phyloP scores from a whole-genome alignment of 2,797 vertebrate species.

The Amazonetta brasiliensis region DNA sequence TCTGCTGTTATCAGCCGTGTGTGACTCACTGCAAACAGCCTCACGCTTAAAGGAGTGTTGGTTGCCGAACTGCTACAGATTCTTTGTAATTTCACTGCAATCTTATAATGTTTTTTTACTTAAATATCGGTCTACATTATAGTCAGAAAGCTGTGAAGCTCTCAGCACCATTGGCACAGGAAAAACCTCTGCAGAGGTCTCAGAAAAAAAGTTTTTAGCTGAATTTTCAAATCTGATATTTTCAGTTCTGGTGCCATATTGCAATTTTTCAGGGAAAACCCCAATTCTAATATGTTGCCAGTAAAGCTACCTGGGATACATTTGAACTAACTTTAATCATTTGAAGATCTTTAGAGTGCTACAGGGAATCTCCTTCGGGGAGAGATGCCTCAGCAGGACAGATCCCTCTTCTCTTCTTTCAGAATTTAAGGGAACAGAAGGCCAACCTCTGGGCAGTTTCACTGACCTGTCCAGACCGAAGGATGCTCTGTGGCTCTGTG shows the following conservation, averaged over 20 bases:
- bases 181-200: neutral
- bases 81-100: neutral
- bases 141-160: neutral
- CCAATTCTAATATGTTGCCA: neutral
- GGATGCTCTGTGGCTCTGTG: accelerated
- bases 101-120: neutral
- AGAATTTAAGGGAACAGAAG: neutral
- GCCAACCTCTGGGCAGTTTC: neutral
- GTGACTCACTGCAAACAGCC: neutral
- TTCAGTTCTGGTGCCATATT: neutral
- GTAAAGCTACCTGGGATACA: neutral
- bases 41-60: neutral
- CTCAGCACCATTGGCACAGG: neutral
- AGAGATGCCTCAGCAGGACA: neutral
- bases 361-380: neutral
- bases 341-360: neutral
- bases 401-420: neutral
- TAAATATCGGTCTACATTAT: neutral
- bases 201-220: neutral
- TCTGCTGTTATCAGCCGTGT: accelerated
- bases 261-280: neutral
- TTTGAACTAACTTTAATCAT: neutral
- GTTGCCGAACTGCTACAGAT: neutral
- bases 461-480: neutral
- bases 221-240: neutral